Percentiles rank a stretch among this genome's conserved stretches.
Conservation (phyloP, 1,140 invertebrate genomes). For the Heliconius himera region DNA sequence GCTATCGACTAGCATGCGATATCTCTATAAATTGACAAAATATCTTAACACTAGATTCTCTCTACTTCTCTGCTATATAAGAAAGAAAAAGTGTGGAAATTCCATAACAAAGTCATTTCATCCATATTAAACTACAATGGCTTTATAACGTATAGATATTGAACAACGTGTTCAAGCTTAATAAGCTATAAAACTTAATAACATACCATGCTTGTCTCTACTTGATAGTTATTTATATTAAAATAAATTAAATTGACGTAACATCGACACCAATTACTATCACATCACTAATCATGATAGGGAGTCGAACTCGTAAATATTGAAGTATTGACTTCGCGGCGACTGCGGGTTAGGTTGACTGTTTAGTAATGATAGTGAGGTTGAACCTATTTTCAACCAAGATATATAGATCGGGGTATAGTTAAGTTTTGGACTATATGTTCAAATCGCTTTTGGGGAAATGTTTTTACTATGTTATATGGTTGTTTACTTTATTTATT, state of each 20-base stretch:
- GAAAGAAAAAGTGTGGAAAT: no score
- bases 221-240: not conserved
- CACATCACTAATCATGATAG: constrained; percentile 46
- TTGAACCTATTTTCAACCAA: constrained; percentile 2
- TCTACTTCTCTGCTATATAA: no score
- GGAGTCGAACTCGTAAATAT: constrained; percentile 62
- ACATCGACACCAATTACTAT: not conserved
- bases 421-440: not conserved
- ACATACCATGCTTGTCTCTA: not conserved
- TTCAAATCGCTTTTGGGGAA: not conserved
- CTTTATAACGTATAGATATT: no score
- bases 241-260: not conserved
- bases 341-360: constrained; percentile 50
- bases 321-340: constrained; percentile 65
- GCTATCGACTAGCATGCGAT: no score
- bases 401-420: not conserved
- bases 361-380: constrained; percentile 62
- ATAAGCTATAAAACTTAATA: no score
- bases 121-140: no score
- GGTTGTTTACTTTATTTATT: no score
- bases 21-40: no score
- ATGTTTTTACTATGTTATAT: no score
- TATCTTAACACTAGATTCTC: no score
- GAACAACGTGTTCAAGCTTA: no score
- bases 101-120: no score